Percentiles rank a stretch among this genome's conserved stretches.
Evolutionary conservation across 2,113 vertebrate genomes (phyloP).

Genomic region (Scalopus aquaticus): DNA sequence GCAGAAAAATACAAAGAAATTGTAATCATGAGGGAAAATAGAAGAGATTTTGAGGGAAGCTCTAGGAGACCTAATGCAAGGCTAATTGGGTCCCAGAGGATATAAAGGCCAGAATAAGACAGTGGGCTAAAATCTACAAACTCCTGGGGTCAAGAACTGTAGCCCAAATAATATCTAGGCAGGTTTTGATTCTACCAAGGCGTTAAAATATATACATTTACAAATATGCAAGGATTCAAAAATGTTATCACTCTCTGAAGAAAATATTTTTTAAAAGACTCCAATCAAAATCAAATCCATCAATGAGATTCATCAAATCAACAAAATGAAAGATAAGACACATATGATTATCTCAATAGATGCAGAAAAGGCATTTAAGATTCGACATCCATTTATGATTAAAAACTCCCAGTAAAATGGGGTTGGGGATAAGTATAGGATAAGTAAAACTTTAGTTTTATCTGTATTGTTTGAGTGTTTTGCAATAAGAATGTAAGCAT

Average conservation of each 20-base stretch:
- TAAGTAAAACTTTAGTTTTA: neutral
- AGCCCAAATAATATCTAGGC: neutral
- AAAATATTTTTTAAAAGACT: neutral
- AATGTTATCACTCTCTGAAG: neutral
- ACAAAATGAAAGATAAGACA: too few relatives aligned
- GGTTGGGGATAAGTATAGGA: too few relatives aligned
- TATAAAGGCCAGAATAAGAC: neutral
- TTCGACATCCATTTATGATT: too few relatives aligned
- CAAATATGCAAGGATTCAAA: neutral
- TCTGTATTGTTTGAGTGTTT: neutral
- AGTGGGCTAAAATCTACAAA: neutral
- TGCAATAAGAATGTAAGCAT: neutral
- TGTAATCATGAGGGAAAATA: neutral
- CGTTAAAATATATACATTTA: neutral
- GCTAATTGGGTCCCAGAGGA: neutral
- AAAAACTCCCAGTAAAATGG: too few relatives aligned
- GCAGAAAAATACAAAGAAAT: conserved; percentile 18
- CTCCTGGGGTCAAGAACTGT: neutral
- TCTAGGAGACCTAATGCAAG: neutral
- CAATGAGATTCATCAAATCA: too few relatives aligned
- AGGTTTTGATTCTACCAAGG: neutral
- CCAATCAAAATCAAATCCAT: neutral
- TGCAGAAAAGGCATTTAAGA: too few relatives aligned
- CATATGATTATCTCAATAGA: too few relatives aligned
- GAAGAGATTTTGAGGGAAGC: neutral